A percentile compares a stretch with the other conserved stretches of the same genome.
phyloP scores from a whole-genome alignment of 2,797 vertebrate species.

The Nyctalus aviator region DNA sequence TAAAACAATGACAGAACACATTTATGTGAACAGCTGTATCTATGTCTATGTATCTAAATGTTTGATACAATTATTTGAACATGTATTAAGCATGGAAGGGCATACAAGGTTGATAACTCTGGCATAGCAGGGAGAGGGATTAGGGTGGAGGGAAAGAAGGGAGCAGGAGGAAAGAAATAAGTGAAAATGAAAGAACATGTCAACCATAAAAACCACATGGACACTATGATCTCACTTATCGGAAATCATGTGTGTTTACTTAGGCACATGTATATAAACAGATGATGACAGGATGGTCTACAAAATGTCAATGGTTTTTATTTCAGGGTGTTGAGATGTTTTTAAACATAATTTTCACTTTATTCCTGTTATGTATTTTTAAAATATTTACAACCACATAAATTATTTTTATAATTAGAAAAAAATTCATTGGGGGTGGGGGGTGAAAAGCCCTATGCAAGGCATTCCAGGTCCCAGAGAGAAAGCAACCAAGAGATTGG shows the following conservation, averaged over 20 bases:
- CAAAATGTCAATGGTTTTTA: background rate
- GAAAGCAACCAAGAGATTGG: background rate
- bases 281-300: too few relatives aligned
- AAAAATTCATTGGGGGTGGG: background rate
- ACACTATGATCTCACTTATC: background rate
- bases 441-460: background rate
- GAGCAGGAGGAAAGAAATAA: background rate
- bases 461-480: background rate
- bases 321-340: background rate
- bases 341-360: background rate
- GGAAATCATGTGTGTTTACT: background rate
- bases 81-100: background rate
- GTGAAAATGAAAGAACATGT: background rate
- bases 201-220: background rate
- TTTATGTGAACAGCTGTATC: background rate
- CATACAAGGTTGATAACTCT: background rate
- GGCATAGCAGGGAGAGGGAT: background rate
- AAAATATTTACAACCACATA: background rate
- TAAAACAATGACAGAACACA: background rate
- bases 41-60: background rate
- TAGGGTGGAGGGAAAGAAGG: background rate
- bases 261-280: background rate
- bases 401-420: conserved; percentile 12
- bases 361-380: background rate
- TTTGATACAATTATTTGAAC: background rate